Conservation (phyloP, 1,140 invertebrate species). For the Cherax destructor region DNA sequence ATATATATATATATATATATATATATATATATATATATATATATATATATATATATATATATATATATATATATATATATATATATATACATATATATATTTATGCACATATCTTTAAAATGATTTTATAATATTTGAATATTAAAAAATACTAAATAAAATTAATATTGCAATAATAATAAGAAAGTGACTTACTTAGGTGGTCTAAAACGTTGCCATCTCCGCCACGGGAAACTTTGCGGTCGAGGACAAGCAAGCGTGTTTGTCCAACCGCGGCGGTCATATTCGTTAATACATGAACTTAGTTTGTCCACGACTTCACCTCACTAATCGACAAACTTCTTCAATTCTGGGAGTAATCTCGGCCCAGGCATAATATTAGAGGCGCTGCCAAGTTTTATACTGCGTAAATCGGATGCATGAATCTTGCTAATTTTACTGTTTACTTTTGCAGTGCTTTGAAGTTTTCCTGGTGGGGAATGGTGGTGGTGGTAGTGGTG, state of each 20-base stretch:
- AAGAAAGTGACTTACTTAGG: too few species aligned
- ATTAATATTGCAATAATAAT: too few species aligned
- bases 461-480: not conserved
- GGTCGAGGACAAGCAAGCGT: not conserved
- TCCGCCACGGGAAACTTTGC: not conserved
- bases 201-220: too few species aligned
- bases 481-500: not conserved
- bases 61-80: not conserved
- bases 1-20: not conserved
- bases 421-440: not conserved
- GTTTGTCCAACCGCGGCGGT: constrained; percentile 5
- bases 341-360: constrained; percentile 2
- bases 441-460: not conserved
- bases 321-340: constrained; percentile 5
- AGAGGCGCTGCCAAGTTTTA: not conserved
- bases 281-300: constrained; percentile 12
- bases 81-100: not conserved
- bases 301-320: not conserved
- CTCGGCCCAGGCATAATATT: not conserved
- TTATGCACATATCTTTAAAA: not conserved
- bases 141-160: too few species aligned
- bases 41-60: not conserved
- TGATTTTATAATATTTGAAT: too few species aligned
- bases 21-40: not conserved
- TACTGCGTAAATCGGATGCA: not conserved